Conservation (phyloP, 2,888 invertebrate species). For the Melanostoma mellinum region DNA sequence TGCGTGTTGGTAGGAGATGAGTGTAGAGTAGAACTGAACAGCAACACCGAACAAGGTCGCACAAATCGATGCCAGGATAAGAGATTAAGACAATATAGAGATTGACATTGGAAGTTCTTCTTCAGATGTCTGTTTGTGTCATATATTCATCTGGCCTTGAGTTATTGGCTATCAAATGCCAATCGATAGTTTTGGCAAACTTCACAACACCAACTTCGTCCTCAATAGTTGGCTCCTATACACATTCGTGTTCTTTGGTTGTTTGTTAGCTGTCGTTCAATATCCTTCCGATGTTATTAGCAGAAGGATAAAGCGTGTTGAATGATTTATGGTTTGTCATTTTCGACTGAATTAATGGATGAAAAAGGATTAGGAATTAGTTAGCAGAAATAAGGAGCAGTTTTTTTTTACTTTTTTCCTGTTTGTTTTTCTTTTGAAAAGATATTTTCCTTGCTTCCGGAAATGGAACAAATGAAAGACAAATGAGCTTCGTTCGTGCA, state of each 20-base stretch:
- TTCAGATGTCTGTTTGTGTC: slow-evolving; percentile 34
- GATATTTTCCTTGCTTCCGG: too few species aligned
- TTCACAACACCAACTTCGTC: neutral
- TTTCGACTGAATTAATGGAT: slow-evolving; percentile 24
- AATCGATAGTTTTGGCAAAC: slow-evolving; percentile 64
- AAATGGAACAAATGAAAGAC: too few species aligned
- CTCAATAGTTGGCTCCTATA: slow-evolving; percentile 36
- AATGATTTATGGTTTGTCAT: slow-evolving; percentile 55
- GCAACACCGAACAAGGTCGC: slow-evolving; percentile 43
- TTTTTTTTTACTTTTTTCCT: slow-evolving; percentile 1
- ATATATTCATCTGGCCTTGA: slow-evolving; percentile 60
- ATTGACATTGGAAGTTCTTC: slow-evolving; percentile 53
- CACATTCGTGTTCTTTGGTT: slow-evolving; percentile 29
- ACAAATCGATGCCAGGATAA: slow-evolving; percentile 56
- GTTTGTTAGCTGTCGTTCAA: slow-evolving; percentile 27
- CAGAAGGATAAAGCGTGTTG: slow-evolving; percentile 27
- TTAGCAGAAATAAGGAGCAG: neutral
- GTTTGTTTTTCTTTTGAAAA: too few species aligned
- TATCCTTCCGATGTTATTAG: slow-evolving; percentile 51
- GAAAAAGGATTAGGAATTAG: slow-evolving; percentile 29
- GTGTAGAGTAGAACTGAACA: neutral
- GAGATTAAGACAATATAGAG: slow-evolving; percentile 49
- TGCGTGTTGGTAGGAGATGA: slow-evolving; percentile 20
- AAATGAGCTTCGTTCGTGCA: too few species aligned
- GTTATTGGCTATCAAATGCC: slow-evolving; percentile 51